Evolutionary conservation across 2,888 invertebrate genomes (phyloP).

Genomic region (Molanna angustata): DNA sequence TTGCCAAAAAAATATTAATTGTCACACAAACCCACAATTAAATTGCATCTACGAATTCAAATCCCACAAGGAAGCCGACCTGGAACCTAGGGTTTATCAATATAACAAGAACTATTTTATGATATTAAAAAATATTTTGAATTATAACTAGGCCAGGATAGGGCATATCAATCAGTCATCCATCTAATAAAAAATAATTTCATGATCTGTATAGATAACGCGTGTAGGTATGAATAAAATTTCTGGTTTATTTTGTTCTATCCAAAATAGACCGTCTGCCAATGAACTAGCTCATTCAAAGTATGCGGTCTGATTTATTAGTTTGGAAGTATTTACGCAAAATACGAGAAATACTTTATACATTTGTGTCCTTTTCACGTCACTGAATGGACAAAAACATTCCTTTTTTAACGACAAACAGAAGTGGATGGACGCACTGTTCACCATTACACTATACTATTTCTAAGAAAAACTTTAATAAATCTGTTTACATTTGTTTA

Average conservation of each 20-base stretch:
- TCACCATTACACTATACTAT: not conserved
- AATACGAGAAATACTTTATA: slow-evolving; percentile 6
- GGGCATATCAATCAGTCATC: slow-evolving; percentile 5
- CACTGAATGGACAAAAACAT: slow-evolving; percentile 2
- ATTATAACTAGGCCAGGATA: slow-evolving; percentile 5
- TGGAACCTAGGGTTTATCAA: no score
- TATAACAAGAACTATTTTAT: no score
- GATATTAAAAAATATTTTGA: no score
- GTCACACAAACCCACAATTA: no score
- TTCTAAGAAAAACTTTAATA: slow-evolving; percentile 2
- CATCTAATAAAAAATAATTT: no score
- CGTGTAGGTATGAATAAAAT: no score
- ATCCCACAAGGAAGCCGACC: no score
- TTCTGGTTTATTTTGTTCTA: no score
- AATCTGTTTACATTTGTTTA: slow-evolving; percentile 1
- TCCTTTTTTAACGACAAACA: not conserved
- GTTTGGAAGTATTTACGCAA: slow-evolving; percentile 9
- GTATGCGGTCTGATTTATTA: slow-evolving; percentile 14
- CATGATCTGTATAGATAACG: no score
- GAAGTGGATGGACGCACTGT: not conserved
- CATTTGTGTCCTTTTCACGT: slow-evolving; percentile 7
- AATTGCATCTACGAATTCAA: no score
- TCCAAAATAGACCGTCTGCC: slow-evolving; percentile 16
- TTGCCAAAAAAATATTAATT: no score
- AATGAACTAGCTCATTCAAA: slow-evolving; percentile 20